Percentiles rank a stretch among this genome's conserved stretches.
Evolutionary conservation across 2,888 invertebrate species (phyloP).

Genomic region (Leuctra nigra): DNA sequence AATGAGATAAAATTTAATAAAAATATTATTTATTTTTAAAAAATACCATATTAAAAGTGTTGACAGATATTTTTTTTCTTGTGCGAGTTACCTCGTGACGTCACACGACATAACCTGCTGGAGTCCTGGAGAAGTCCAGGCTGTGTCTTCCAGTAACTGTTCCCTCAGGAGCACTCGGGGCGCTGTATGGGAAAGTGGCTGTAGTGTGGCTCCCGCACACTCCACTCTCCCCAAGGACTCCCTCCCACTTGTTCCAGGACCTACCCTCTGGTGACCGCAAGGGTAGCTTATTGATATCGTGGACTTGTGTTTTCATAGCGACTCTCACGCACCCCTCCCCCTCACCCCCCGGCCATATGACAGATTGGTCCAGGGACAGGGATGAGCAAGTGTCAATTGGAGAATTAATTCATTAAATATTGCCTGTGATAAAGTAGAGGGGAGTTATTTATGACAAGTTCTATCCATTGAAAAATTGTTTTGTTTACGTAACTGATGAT

Average conservation of each 20-base stretch:
- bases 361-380: slow-evolving; percentile 1
- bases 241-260: not conserved
- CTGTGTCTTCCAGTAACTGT: too few species aligned
- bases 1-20: too few species aligned
- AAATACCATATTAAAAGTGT: too few species aligned
- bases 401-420: slow-evolving; percentile 17
- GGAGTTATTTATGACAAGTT: not conserved
- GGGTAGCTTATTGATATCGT: slow-evolving; percentile 5
- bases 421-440: slow-evolving; percentile 10
- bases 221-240: too few species aligned
- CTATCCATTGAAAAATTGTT: not conserved
- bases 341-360: not conserved
- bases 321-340: slow-evolving; percentile 2
- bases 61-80: too few species aligned
- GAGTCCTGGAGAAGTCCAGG: too few species aligned
- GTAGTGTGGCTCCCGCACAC: not conserved
- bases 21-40: too few species aligned
- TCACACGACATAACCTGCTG: too few species aligned
- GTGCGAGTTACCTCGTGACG: too few species aligned
- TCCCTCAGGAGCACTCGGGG: too few species aligned
- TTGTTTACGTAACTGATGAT: too few species aligned
- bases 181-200: not conserved
- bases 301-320: slow-evolving; percentile 7
- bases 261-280: not conserved
- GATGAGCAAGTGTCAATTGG: slow-evolving; percentile 11